A percentile compares a stretch with the other conserved stretches of the same genome.
These are phyloP conservation scores for Zaprionus lineosus DNA, from an alignment of 2,888 invertebrate species.

Conservation along the genomic window DNA sequence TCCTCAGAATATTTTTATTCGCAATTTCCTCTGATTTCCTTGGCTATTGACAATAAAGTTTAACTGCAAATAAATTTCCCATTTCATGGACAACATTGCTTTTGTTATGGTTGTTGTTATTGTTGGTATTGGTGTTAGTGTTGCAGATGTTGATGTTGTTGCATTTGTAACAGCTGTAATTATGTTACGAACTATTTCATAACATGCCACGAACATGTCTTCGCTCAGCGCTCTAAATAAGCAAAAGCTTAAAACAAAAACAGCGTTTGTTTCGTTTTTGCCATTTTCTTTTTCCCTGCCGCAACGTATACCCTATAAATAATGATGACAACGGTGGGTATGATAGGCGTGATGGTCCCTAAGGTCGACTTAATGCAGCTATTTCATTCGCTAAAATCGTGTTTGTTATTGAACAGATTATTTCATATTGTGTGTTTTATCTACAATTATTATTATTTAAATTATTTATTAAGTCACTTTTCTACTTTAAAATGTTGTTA, in stretches of 20 bases:
- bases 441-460: too few relatives aligned
- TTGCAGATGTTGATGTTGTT: slow-evolving; percentile 8
- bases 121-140: background rate
- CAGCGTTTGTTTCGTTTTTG: slow-evolving; percentile 3
- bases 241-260: slow-evolving; percentile 13
- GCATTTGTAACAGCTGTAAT: slow-evolving; percentile 21
- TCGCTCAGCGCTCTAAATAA: slow-evolving; percentile 37
- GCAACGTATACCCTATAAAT: background rate
- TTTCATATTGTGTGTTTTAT: too few relatives aligned
- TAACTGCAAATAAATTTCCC: slow-evolving; percentile 15
- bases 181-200: slow-evolving; percentile 55
- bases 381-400: too few relatives aligned
- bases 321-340: too few relatives aligned
- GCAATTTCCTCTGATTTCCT: too few relatives aligned
- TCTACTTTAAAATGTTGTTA: too few relatives aligned
- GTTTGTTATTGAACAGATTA: too few relatives aligned
- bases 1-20: too few relatives aligned
- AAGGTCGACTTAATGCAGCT: too few relatives aligned
- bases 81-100: slow-evolving; percentile 4
- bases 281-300: slow-evolving; percentile 14
- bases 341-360: too few relatives aligned
- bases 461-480: too few relatives aligned
- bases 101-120: background rate
- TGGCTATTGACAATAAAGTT: too few relatives aligned
- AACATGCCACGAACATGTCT: slow-evolving; percentile 53